Conservation (phyloP, 2,113 vertebrate species). For the Himantopus leucocephalus region DNA sequence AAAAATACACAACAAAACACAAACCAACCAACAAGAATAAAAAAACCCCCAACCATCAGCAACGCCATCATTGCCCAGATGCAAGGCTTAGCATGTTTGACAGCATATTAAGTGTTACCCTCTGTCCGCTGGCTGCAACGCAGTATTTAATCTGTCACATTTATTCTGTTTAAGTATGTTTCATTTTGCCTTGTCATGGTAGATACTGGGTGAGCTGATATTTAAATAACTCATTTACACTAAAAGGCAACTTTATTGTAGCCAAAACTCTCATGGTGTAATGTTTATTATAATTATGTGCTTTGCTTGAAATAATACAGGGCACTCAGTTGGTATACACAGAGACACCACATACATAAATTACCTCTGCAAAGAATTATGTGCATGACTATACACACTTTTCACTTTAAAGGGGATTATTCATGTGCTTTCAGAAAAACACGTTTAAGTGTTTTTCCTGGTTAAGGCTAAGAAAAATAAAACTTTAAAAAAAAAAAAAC, state of each 20-base stretch:
- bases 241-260: not conserved
- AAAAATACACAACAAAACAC: no score
- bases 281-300: not conserved
- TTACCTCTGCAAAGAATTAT: not conserved
- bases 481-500: not conserved
- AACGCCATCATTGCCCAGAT: no score
- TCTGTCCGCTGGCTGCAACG: no score
- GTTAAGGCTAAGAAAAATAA: not conserved
- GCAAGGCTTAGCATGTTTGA: no score
- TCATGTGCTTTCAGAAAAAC: not conserved
- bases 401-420: not conserved
- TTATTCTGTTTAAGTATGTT: no score
- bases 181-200: no score
- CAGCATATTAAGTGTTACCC: no score
- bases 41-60: no score
- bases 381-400: not conserved
- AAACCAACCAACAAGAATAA: no score
- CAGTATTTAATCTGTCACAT: no score
- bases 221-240: not conserved
- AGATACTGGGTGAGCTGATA: not conserved
- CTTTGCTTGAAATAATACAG: not conserved
- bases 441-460: not conserved
- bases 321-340: not conserved
- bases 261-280: not conserved
- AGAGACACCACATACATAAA: not conserved